Evolutionary conservation across 2,888 invertebrate genomes (phyloP).

Genomic region (Ashinkailepas kermadecensis): DNA sequence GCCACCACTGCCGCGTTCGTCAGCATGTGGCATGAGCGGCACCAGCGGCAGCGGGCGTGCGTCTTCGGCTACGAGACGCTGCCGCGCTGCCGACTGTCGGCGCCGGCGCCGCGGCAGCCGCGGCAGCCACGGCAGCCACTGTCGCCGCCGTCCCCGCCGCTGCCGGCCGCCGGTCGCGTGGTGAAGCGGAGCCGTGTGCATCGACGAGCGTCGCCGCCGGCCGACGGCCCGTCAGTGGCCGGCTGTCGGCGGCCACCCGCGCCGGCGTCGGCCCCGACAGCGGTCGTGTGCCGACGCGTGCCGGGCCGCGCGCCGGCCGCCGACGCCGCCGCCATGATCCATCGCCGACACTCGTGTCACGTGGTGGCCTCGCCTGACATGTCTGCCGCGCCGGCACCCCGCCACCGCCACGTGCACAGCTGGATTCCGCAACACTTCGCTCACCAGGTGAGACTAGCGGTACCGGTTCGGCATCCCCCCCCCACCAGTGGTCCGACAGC

Average conservation of each 20-base stretch:
- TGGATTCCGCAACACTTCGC: background rate
- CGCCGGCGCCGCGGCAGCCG: background rate
- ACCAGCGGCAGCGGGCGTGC: constrained; percentile 45
- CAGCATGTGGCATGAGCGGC: constrained; percentile 7
- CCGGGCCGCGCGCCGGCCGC: constrained; percentile 6
- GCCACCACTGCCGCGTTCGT: background rate
- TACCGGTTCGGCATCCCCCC: background rate
- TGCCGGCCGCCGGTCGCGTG: background rate
- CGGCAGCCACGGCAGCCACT: too few relatives aligned
- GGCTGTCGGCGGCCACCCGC: background rate
- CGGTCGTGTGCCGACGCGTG: background rate
- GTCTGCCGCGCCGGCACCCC: too few relatives aligned
- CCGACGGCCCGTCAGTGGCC: background rate
- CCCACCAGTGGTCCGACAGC: too few relatives aligned
- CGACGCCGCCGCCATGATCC: background rate
- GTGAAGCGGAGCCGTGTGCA: background rate
- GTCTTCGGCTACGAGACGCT: constrained; percentile 39
- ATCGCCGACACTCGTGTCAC: constrained; percentile 8
- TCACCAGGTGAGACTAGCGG: background rate
- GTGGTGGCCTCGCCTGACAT: background rate
- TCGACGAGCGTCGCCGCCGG: background rate
- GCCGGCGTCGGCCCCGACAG: background rate
- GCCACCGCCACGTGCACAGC: background rate
- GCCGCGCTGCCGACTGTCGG: background rate
- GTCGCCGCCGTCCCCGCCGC: background rate